phyloP scores from a whole-genome alignment of 2,797 vertebrate species.

The Gymnodraco acuticeps region DNA sequence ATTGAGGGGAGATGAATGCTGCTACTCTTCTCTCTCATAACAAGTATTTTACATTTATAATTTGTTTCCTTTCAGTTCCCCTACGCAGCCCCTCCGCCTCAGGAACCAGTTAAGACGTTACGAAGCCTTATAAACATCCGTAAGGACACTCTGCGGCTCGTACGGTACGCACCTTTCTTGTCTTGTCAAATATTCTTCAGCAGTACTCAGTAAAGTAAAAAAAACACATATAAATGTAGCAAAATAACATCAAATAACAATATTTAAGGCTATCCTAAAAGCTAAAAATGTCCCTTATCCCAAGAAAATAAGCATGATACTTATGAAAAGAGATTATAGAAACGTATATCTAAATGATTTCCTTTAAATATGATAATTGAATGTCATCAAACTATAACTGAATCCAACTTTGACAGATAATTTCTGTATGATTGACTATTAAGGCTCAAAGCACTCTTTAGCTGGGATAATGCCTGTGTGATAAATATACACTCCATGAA shows the following conservation, averaged over 20 bases:
- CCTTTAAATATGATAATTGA: not conserved
- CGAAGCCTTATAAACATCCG: constrained; percentile 98
- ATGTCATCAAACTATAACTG: not conserved
- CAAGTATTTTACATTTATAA: constrained; percentile 55
- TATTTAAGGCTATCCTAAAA: constrained; percentile 6
- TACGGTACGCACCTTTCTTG: constrained; percentile 85
- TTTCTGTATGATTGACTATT: not conserved
- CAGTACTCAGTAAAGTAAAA: not conserved
- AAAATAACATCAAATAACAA: not conserved
- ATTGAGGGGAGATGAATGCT: constrained; percentile 36
- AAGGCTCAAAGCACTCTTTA: not conserved
- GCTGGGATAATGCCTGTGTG: not conserved
- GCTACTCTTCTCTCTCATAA: constrained; percentile 31
- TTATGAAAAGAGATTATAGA: not conserved
- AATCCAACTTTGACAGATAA: not conserved
- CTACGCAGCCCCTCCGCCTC: constrained; percentile 95
- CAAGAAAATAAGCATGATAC: too few species aligned
- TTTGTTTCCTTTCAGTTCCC: constrained; percentile 89
- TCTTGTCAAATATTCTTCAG: constrained; percentile 4
- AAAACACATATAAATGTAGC: not conserved
- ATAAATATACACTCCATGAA: not conserved
- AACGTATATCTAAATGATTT: not conserved
- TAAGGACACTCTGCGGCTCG: constrained; percentile 96
- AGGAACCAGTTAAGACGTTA: constrained; percentile 97
- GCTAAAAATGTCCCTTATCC: not conserved